Conservation (phyloP, 1,140 invertebrate species). For the Oryctes rhinoceros region DNA sequence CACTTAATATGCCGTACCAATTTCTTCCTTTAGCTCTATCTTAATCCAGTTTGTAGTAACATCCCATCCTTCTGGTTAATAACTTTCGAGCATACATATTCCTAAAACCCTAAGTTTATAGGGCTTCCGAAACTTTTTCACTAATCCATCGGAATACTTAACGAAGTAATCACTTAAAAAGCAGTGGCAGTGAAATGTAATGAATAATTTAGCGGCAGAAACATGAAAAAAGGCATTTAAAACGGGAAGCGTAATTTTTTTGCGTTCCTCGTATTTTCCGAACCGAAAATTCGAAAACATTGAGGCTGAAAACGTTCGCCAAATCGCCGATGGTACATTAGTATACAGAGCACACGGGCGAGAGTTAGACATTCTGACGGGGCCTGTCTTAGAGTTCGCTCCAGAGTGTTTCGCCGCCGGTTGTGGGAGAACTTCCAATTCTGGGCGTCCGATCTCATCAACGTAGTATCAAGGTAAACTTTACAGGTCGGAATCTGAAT, state of each 20-base stretch:
- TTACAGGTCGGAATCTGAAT: conserved; percentile 30
- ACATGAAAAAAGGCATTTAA: background rate
- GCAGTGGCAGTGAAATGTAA: background rate
- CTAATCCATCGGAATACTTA: conserved; percentile 17
- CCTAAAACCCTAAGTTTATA: too few relatives aligned
- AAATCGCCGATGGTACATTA: background rate
- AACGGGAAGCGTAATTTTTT: conserved; percentile 10
- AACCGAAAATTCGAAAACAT: conserved; percentile 27
- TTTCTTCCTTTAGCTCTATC: too few relatives aligned
- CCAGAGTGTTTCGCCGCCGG: background rate
- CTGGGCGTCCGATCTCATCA: conserved; percentile 25
- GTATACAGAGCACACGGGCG: conserved; percentile 23
- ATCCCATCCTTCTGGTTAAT: too few relatives aligned
- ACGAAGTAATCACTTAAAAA: conserved; percentile 29
- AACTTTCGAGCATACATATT: too few relatives aligned
- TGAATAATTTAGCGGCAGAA: conserved; percentile 4
- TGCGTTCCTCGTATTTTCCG: background rate
- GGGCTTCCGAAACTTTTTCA: conserved; percentile 5
- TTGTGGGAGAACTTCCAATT: conserved; percentile 8
- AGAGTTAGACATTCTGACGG: conserved; percentile 20
- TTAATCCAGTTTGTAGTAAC: too few relatives aligned
- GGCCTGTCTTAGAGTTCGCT: background rate
- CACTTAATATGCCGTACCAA: too few relatives aligned
- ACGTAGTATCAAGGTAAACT: background rate
- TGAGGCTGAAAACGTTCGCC: background rate